Evolutionary conservation across 2,797 vertebrate genomes (phyloP).

Genomic region (Gorsachius magnificus): DNA sequence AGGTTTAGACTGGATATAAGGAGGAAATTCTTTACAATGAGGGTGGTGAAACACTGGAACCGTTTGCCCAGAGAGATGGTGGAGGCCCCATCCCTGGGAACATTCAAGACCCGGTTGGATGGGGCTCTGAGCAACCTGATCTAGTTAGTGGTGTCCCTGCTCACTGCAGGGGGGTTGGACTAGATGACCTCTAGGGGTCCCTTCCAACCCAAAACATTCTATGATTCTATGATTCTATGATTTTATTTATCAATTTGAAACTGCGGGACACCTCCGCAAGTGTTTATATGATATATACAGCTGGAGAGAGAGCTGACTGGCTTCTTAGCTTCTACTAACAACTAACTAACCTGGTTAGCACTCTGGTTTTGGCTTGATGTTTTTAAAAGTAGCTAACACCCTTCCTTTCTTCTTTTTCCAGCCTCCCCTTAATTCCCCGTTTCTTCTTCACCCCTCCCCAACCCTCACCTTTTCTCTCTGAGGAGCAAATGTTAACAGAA

Average conservation of each 20-base stretch:
- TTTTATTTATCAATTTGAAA: not conserved
- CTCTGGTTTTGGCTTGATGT: not conserved
- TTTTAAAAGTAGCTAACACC: not conserved
- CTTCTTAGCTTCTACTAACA: not conserved
- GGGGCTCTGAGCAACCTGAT: too few species aligned
- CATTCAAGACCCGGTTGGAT: too few species aligned
- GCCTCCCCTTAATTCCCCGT: not conserved
- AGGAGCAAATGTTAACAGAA: constrained; percentile 40
- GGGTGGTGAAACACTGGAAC: too few species aligned
- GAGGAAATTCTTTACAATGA: too few species aligned
- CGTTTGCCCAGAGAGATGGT: too few species aligned
- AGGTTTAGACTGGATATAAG: too few species aligned
- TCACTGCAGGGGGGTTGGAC: too few species aligned
- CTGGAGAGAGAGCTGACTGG: not conserved
- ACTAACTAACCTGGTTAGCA: not conserved
- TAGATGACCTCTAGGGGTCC: too few species aligned
- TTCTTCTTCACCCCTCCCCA: not conserved
- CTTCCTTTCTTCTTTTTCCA: not conserved
- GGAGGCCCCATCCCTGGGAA: too few species aligned
- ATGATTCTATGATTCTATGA: too few species aligned
- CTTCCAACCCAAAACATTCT: too few species aligned
- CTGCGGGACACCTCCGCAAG: not conserved
- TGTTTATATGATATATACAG: not conserved
- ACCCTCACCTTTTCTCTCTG: not conserved
- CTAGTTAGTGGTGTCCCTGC: too few species aligned